Conservation (phyloP, 2,113 vertebrate genomes). For the Herpetotheres cachinnans region DNA sequence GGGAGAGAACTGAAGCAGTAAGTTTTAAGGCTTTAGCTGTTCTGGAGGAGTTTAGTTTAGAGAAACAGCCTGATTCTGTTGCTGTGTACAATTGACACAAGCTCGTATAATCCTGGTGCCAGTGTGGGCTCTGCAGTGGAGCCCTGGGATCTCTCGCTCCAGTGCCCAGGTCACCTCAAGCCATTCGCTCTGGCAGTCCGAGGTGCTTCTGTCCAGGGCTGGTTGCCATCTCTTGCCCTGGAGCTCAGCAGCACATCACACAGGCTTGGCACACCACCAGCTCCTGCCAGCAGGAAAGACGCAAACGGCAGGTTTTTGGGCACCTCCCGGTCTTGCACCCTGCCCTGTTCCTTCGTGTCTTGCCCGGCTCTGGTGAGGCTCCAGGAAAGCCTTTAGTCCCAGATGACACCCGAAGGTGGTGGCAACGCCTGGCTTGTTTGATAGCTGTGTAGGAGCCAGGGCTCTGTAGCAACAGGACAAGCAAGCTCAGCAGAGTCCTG, state of each 20-base stretch:
- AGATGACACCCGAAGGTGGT: background rate
- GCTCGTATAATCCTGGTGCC: background rate
- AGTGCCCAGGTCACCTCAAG: background rate
- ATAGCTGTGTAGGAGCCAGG: background rate
- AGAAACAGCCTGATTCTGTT: background rate
- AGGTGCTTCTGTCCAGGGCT: background rate
- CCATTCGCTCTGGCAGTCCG: background rate
- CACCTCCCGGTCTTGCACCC: fast-evolving
- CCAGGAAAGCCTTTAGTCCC: background rate
- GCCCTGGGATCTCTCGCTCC: background rate
- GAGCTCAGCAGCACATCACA: background rate
- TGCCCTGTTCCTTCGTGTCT: background rate
- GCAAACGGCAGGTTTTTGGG: background rate
- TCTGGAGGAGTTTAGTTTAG: background rate
- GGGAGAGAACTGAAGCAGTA: background rate
- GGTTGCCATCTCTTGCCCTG: background rate
- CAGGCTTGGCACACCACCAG: background rate
- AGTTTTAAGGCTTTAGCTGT: background rate
- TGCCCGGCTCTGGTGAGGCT: background rate
- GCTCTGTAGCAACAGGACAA: background rate
- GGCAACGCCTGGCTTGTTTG: background rate
- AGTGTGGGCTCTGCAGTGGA: background rate
- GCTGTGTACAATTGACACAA: background rate
- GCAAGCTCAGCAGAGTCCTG: background rate
- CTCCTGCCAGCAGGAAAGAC: background rate